Evolutionary conservation across 2,797 vertebrate genomes (phyloP), one percentile per base, ranked within the genome.

Genomic region (Pantherophis alleghaniensis): DNA sequence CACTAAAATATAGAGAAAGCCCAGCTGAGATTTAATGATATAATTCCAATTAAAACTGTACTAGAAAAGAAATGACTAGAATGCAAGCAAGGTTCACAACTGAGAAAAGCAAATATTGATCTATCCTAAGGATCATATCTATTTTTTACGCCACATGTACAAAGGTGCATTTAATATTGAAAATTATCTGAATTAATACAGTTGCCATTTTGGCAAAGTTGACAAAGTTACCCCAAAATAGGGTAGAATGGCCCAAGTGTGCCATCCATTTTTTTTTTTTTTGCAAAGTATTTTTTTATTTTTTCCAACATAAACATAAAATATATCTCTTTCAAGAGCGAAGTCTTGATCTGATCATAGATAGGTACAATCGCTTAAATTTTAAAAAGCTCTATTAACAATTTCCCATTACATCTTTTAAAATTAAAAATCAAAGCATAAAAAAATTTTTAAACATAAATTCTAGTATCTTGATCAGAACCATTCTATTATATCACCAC

Each of bases 151-250:
- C 92, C 95, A 90, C 91, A 94, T 95, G 94, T 91, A 94, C 92
- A 95, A 96, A 95, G 86, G 42, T 96, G 53, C 53, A 90, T 95
- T 95, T 0, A 0, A 32, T 89, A 92, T 96, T 95, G 94, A 95
- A 97, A 96, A 96, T 96, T 95, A 87, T 94, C 93, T 96, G 79
- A 94, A 91, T 94, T 95, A 95, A 57, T 86, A 94, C 55, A 51
- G 57, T 91, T 96, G 79, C 91, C 96, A 91, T 32, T 37, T 97
- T 88, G 95, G 91, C 94, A 96, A 93, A 94, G 93, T 93, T 96
- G 47, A 88, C 89, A 51, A 47, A 47, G 47, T 51, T 51, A 51
- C 47, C 47, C 47, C 7, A 51, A 53, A 42, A 42, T 9, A 42
- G 18, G 74, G 1, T 42, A 79, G 32, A 10, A 79, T 79, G 32